Conservation (phyloP, 2,888 invertebrate genomes). For the Platypus cylindrus region DNA sequence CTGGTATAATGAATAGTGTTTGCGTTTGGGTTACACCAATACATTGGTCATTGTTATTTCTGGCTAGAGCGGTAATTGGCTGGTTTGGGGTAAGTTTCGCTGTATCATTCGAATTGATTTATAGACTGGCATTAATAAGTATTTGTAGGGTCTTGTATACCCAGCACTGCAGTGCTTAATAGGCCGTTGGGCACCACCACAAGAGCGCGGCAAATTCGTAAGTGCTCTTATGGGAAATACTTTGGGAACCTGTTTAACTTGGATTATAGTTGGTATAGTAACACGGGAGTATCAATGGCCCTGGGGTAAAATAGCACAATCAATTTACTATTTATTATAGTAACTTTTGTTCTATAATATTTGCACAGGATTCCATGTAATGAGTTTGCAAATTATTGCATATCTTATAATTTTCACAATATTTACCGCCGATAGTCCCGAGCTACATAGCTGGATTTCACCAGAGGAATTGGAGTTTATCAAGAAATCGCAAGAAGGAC, state of each 20-base stretch:
- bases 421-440: slow-evolving; percentile 42
- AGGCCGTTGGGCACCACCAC: slow-evolving; percentile 59
- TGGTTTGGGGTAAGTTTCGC: slow-evolving; percentile 41
- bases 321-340: no score
- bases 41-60: slow-evolving; percentile 41
- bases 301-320: slow-evolving; percentile 35
- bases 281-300: slow-evolving; percentile 52
- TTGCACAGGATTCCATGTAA: slow-evolving; percentile 47
- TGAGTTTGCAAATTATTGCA: slow-evolving; percentile 34
- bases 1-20: slow-evolving; percentile 25
- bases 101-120: no score
- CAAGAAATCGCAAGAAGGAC: slow-evolving; percentile 28
- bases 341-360: no score
- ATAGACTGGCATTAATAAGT: no score
- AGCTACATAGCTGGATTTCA: slow-evolving; percentile 40
- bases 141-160: slow-evolving; percentile 44
- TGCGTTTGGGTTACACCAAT: slow-evolving; percentile 43
- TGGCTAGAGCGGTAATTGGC: slow-evolving; percentile 44
- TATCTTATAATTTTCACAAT: slow-evolving; percentile 35
- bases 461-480: slow-evolving; percentile 38
- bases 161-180: slow-evolving; percentile 51
- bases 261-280: slow-evolving; percentile 51
- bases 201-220: slow-evolving; percentile 58
- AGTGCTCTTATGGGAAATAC: slow-evolving; percentile 61
- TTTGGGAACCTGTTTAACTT: slow-evolving; percentile 56